Percentiles rank a stretch among this genome's conserved stretches.
Evolutionary conservation across 64 coral and sea anemone genomes (phyloP).

Genomic region (Stichodactyla helianthus): DNA sequence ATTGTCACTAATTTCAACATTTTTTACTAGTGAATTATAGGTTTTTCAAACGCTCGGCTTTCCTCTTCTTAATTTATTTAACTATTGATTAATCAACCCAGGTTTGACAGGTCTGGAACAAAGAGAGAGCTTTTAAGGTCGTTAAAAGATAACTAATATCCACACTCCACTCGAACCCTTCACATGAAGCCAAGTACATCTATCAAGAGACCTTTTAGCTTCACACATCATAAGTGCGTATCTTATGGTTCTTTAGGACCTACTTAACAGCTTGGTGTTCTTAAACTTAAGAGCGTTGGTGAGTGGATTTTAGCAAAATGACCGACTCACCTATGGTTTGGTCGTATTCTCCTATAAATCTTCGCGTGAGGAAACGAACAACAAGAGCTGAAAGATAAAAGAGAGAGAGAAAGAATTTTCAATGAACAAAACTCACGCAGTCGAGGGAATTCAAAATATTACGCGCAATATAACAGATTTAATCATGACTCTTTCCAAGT

Average conservation of each 20-base stretch:
- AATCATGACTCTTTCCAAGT: too few relatives aligned
- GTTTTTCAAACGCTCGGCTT: not conserved
- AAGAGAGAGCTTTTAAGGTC: not conserved
- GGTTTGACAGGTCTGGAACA: not conserved
- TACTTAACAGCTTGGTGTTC: too few relatives aligned
- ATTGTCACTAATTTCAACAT: not conserved
- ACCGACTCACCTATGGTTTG: slow-evolving; percentile 34
- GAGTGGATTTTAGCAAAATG: too few relatives aligned
- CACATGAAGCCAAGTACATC: not conserved
- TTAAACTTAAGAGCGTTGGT: too few relatives aligned
- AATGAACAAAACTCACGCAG: not conserved
- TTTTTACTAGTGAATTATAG: not conserved
- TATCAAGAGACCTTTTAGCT: not conserved
- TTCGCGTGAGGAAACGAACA: slow-evolving; percentile 47
- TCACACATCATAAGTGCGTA: too few relatives aligned
- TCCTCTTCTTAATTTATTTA: not conserved
- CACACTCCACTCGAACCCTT: not conserved
- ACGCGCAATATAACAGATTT: too few relatives aligned
- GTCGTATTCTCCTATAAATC: slow-evolving; percentile 63
- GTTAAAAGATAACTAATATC: not conserved
- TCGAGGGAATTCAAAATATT: too few relatives aligned
- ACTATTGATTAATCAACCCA: not conserved
- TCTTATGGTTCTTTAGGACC: too few relatives aligned
- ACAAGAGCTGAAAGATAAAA: slow-evolving; percentile 33
- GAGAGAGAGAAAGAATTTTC: not conserved